Evolutionary conservation across 1,140 invertebrate species (phyloP).

Genomic region (Patella vulgata): DNA sequence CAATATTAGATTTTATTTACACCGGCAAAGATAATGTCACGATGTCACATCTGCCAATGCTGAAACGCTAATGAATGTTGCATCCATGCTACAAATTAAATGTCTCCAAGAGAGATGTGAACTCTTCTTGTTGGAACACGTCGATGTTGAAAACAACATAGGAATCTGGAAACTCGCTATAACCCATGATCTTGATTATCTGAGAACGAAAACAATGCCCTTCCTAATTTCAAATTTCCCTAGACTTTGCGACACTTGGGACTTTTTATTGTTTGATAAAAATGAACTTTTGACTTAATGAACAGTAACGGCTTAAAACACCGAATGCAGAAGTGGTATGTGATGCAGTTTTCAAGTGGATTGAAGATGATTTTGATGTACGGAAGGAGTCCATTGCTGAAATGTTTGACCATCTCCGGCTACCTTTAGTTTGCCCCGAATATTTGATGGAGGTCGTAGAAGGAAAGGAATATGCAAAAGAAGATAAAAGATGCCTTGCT

Average conservation of each 20-base stretch:
- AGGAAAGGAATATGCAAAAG: no score
- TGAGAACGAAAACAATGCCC: slow-evolving; percentile 40
- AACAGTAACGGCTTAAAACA: no score
- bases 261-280: slow-evolving; percentile 45
- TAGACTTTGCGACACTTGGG: slow-evolving; percentile 42
- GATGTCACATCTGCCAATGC: slow-evolving; percentile 51
- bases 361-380: no score
- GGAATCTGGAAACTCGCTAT: slow-evolving; percentile 49
- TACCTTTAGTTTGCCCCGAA: no score
- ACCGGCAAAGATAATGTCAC: slow-evolving; percentile 44
- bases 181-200: slow-evolving; percentile 44
- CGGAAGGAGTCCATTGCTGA: no score
- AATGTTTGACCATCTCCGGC: no score
- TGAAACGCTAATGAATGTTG: slow-evolving; percentile 47
- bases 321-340: no score
- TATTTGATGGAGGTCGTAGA: no score
- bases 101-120: slow-evolving; percentile 51
- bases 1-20: slow-evolving; percentile 53
- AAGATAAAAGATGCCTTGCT: no score
- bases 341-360: no score
- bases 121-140: slow-evolving; percentile 44
- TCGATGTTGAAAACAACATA: slow-evolving; percentile 50
- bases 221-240: slow-evolving; percentile 47
- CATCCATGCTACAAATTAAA: slow-evolving; percentile 52
- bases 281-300: slow-evolving; percentile 36